Conservation (phyloP, 2,113 vertebrate genomes). For the Mobula birostris region DNA sequence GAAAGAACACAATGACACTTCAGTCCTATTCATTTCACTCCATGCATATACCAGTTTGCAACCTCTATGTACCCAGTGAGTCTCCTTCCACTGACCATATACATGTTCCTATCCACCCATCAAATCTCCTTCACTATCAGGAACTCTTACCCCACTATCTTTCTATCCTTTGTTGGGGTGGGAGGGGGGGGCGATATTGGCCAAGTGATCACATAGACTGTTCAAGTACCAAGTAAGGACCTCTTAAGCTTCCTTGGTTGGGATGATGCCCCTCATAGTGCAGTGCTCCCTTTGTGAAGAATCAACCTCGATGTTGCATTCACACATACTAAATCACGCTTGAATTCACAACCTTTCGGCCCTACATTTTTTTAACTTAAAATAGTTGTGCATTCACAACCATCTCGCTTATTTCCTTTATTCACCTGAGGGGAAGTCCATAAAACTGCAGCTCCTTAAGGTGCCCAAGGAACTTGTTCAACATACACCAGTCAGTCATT, state of each 20-base stretch:
- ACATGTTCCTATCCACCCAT: too few relatives aligned
- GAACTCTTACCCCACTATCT: too few relatives aligned
- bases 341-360: not conserved
- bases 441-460: not conserved
- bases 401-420: not conserved
- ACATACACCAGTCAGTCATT: not conserved
- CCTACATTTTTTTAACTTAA: not conserved
- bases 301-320: too few relatives aligned
- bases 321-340: not conserved
- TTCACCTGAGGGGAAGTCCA: not conserved
- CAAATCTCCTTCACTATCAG: too few relatives aligned
- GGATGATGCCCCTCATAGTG: not conserved
- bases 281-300: too few relatives aligned
- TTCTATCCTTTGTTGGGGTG: not conserved
- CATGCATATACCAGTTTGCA: not conserved
- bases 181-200: not conserved
- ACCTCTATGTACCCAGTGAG: not conserved
- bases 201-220: not conserved
- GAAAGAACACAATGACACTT: not conserved
- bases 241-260: not conserved
- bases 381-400: not conserved
- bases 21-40: not conserved
- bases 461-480: not conserved
- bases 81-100: not conserved
- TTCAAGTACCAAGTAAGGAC: not conserved